phyloP scores from a whole-genome alignment of 2,888 invertebrate species.

The Ditula angustiorana region DNA sequence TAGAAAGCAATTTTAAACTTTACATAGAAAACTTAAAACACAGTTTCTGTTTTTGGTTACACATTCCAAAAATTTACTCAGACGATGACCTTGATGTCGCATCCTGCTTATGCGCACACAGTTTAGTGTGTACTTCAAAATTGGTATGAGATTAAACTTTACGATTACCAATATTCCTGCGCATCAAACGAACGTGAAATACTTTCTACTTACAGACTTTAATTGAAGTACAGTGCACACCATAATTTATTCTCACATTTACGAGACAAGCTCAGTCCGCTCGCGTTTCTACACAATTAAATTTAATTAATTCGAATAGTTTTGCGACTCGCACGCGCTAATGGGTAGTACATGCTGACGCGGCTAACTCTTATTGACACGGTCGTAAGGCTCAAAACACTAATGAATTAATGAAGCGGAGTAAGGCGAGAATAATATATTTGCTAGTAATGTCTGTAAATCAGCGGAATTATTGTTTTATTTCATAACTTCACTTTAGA shows the following conservation, averaged over 20 bases:
- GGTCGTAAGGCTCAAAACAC: conserved; percentile 71
- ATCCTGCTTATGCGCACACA: no score
- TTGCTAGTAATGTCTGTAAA: neutral
- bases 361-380: conserved; percentile 51
- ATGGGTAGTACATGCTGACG: conserved; percentile 69
- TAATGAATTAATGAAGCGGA: neutral
- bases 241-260: conserved; percentile 62
- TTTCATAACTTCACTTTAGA: neutral
- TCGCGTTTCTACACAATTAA: conserved; percentile 79
- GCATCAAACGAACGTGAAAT: conserved; percentile 43
- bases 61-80: no score
- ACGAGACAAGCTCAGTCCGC: conserved; percentile 57
- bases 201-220: conserved; percentile 42
- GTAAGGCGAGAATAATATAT: neutral
- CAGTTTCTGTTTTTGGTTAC: no score
- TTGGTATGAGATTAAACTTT: neutral
- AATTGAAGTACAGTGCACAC: conserved; percentile 52
- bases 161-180: neutral
- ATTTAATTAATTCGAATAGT: conserved; percentile 84
- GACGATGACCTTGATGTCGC: no score
- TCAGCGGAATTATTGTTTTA: neutral
- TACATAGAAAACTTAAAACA: no score
- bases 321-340: conserved; percentile 74
- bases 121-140: no score
- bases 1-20: no score